These are phyloP conservation scores for Planiliza haematocheilus DNA, from an alignment of 2,113 vertebrate genomes.

Conservation along the genomic window DNA sequence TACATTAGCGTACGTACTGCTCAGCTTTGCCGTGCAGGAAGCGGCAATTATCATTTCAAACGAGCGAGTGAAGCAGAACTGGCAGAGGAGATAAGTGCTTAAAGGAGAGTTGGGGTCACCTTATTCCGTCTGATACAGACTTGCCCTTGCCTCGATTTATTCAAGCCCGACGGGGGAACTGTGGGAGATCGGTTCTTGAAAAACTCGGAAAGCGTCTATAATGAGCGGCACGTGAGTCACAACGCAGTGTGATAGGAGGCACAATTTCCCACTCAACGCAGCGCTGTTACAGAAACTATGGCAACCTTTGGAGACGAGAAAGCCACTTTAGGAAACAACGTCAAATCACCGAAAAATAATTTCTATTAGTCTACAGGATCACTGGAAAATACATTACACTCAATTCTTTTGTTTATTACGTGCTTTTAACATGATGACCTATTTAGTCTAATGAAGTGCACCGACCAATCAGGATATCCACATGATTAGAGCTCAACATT, in stretches of 20 bases:
- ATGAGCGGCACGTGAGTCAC: constrained; percentile 56
- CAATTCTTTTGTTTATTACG: constrained; percentile 49
- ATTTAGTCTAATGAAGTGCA: constrained; percentile 32
- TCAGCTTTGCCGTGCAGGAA: constrained; percentile 52
- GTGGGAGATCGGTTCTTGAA: constrained; percentile 59
- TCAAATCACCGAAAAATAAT: constrained; percentile 17
- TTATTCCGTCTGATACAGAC: constrained; percentile 71
- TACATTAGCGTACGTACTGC: constrained; percentile 57
- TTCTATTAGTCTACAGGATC: constrained; percentile 15
- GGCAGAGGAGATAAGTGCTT: constrained; percentile 77
- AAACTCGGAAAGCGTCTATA: constrained; percentile 64
- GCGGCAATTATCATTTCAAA: constrained; percentile 77
- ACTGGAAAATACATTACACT: constrained; percentile 45
- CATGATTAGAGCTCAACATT: constrained; percentile 31
- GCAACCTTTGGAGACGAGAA: constrained; percentile 12
- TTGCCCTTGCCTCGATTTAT: constrained; percentile 71
- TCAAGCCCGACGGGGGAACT: constrained; percentile 62
- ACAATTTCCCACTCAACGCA: constrained; percentile 44
- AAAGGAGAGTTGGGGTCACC: constrained; percentile 72
- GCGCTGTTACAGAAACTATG: constrained; percentile 32
- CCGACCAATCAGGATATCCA: constrained; percentile 50
- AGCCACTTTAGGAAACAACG: constrained; percentile 34
- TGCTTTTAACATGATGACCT: constrained; percentile 43
- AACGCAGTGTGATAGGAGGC: constrained; percentile 31
- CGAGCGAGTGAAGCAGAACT: constrained; percentile 69